phyloP scores from a whole-genome alignment of 1,140 invertebrate species.

The Bicyclus anynana region DNA sequence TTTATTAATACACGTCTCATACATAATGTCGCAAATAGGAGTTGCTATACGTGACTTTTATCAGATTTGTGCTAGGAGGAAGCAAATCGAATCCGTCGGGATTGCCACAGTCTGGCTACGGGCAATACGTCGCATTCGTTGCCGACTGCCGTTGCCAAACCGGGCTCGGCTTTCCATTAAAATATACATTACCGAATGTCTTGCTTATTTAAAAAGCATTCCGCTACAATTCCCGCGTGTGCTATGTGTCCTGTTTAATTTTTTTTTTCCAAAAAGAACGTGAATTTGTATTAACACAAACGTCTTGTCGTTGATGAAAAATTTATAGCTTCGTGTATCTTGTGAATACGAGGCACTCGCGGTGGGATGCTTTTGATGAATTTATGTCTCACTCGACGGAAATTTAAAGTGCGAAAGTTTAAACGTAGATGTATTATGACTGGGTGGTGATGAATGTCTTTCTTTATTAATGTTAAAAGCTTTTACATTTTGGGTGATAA shows the following conservation, averaged over 20 bases:
- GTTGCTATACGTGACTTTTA: neutral
- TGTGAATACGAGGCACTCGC: no score
- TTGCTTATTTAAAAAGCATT: constrained; percentile 8
- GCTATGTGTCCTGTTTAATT: neutral
- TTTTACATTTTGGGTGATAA: no score
- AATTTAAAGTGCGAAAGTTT: neutral
- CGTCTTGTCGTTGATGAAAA: neutral
- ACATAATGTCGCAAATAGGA: neutral
- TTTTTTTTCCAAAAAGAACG: no score
- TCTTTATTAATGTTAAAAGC: no score
- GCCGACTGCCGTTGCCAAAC: constrained; percentile 16
- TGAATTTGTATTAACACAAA: no score
- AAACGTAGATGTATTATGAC: no score
- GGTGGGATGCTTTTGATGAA: neutral
- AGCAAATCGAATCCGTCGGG: constrained; percentile 11
- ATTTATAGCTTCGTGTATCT: no score
- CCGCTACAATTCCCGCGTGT: neutral
- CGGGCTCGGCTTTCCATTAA: constrained; percentile 10
- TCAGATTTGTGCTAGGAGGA: constrained; percentile 4
- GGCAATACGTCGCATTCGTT: constrained; percentile 9
- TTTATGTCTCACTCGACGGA: neutral
- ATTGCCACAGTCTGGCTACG: constrained; percentile 3
- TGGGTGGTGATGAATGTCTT: no score
- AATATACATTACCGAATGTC: constrained; percentile 16
- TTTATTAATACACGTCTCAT: neutral